These are phyloP conservation scores for Epinephelus cyanopodus DNA, from an alignment of 2,113 vertebrate species.

Conservation along the genomic window DNA sequence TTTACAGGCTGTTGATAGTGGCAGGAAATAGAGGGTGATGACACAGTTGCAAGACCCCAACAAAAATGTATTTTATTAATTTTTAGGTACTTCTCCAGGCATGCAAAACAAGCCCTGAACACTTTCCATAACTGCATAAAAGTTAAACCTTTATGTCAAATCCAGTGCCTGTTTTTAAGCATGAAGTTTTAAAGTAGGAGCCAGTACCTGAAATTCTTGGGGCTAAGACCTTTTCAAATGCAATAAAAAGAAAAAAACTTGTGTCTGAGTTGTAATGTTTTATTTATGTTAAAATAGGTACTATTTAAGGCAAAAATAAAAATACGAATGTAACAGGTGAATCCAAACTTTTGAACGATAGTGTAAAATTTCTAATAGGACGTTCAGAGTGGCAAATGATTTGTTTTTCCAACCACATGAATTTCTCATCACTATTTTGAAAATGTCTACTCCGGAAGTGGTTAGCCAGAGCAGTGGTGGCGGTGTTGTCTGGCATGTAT, in stretches of 20 bases:
- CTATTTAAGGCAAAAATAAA: too few relatives aligned
- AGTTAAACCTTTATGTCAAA: too few relatives aligned
- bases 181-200: too few relatives aligned
- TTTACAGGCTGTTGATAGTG: neutral
- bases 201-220: too few relatives aligned
- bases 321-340: too few relatives aligned
- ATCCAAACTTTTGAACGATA: too few relatives aligned
- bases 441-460: slow-evolving; percentile 33
- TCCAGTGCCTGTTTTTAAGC: too few relatives aligned
- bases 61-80: neutral
- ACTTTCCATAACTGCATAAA: neutral
- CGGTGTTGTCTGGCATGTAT: neutral
- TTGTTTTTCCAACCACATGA: neutral
- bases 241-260: too few relatives aligned
- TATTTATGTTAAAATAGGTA: too few relatives aligned
- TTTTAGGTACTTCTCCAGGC: neutral
- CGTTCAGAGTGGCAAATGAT: neutral
- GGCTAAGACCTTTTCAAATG: too few relatives aligned
- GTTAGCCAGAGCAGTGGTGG: neutral
- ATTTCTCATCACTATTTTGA: slow-evolving; percentile 35
- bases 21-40: neutral
- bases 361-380: too few relatives aligned
- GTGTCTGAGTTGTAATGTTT: too few relatives aligned
- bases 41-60: neutral
- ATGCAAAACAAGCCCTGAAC: neutral